Percentiles rank a stretch among this genome's conserved stretches.
Evolutionary conservation across 2,888 invertebrate species (phyloP).

Genomic region (Gordius sp.): DNA sequence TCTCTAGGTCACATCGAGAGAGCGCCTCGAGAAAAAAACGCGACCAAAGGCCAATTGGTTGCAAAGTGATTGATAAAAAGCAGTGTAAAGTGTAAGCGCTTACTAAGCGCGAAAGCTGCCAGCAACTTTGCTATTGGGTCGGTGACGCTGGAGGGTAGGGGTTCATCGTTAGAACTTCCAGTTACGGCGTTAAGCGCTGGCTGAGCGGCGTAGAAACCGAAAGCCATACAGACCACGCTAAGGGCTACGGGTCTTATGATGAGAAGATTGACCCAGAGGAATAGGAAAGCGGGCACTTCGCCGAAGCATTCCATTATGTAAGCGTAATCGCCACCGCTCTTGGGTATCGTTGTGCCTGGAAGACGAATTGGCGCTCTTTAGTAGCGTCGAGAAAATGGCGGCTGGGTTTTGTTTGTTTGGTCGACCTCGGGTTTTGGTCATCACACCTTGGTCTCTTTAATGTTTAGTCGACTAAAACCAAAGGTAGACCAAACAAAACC

Average conservation of each 20-base stretch:
- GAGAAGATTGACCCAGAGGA: slow-evolving; percentile 16
- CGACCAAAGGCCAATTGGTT: too few relatives aligned
- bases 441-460: too few relatives aligned
- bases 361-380: too few relatives aligned
- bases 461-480: too few relatives aligned
- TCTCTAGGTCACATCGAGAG: too few relatives aligned
- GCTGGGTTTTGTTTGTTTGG: too few relatives aligned
- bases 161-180: neutral
- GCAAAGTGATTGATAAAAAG: too few relatives aligned
- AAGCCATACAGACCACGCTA: neutral
- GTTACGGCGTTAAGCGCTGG: neutral
- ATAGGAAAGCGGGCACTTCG: neutral
- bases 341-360: slow-evolving; percentile 43
- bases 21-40: too few relatives aligned
- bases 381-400: too few relatives aligned
- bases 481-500: too few relatives aligned
- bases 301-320: slow-evolving; percentile 33
- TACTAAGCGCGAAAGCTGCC: slow-evolving; percentile 6
- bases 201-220: slow-evolving; percentile 9
- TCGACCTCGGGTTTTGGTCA: too few relatives aligned
- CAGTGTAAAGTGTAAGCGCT: too few relatives aligned
- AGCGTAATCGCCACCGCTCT: slow-evolving; percentile 81
- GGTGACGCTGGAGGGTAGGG: neutral
- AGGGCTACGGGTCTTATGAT: slow-evolving; percentile 13
- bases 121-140: neutral